These are phyloP conservation scores for Eretmochelys imbricata DNA, from an alignment of 2,113 vertebrate species.

Conservation along the genomic window DNA sequence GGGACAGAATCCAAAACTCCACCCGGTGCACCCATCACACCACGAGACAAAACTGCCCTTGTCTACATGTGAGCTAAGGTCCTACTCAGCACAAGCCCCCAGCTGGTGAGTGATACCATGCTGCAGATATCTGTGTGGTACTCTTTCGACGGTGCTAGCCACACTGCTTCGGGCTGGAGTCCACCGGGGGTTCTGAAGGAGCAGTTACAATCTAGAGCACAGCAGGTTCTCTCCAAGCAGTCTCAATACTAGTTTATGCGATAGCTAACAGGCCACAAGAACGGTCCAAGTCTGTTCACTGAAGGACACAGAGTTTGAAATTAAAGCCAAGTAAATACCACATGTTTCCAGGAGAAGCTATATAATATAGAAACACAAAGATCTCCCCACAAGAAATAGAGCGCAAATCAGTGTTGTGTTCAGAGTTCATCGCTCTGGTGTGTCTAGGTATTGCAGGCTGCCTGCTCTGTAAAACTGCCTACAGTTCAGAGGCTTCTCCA, in stretches of 20 bases:
- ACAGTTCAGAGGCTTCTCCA: neutral
- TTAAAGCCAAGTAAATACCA: neutral
- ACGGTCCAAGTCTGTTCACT: neutral
- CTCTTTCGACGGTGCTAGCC: no score
- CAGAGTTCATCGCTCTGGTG: accelerated
- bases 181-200: neutral
- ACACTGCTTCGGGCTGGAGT: no score
- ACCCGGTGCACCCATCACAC: neutral
- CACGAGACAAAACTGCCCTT: neutral
- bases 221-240: neutral
- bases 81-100: no score
- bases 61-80: neutral
- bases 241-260: neutral
- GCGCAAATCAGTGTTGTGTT: accelerated
- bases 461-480: neutral
- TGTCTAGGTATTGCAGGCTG: accelerated
- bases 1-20: no score
- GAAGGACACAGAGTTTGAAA: neutral
- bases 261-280: neutral
- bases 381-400: no score
- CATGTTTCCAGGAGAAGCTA: neutral
- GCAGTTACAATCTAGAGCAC: no score
- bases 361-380: neutral
- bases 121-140: neutral
- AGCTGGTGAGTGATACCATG: no score